Evolutionary conservation across 2,113 vertebrate species (phyloP), one percentile per base, ranked within the genome.

Genomic region (Tiliqua scincoides): DNA sequence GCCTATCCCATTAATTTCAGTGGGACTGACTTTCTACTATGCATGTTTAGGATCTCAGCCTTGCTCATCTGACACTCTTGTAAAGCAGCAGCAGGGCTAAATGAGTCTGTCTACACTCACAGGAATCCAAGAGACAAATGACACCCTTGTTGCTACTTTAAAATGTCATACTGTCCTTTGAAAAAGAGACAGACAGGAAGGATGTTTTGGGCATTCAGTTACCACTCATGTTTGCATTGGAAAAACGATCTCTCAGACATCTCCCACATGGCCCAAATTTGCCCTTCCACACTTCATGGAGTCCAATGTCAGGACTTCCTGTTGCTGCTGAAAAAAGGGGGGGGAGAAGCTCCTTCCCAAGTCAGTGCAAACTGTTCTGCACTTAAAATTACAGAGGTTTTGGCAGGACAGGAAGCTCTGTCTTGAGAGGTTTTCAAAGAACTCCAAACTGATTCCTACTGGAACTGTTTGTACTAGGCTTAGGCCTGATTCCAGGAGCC

Each of bases 161-260:
- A 52, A 85, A 73, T 68, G 35, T n/a, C 32, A 35, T 37, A 37
- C 23, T 74, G 59, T 68, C 85, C 73, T 86, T 81, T 86, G 37
- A 63, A 80, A 63, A 52, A 59, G 70, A 63, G 85, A 63, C 85
- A 84, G 82, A 74, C 82, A 73, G 77, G 70, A 80, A 86, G 63
- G 57, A 86, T 73, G 40, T 73, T 73, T 63, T 3, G n/a, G 59
- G 57, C 85, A 52, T 80, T 52, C 63, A 74, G 71, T 79, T 81
- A 80, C 85, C 78, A 86, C 20, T 80, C 70, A 80, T 79, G 85
- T 86, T 86, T 86, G 59, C 70, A 65, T 73, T 10, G 14, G 85
- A 73, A 81, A 86, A 54, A 74, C 21, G 78, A 86, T 81, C 78
- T 23, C 23, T 35, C 37, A 37, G 23, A 65, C 40, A 27, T 52